These are phyloP conservation scores for Coryphaenoides rupestris DNA, from an alignment of 2,113 vertebrate genomes.

Conservation along the genomic window DNA sequence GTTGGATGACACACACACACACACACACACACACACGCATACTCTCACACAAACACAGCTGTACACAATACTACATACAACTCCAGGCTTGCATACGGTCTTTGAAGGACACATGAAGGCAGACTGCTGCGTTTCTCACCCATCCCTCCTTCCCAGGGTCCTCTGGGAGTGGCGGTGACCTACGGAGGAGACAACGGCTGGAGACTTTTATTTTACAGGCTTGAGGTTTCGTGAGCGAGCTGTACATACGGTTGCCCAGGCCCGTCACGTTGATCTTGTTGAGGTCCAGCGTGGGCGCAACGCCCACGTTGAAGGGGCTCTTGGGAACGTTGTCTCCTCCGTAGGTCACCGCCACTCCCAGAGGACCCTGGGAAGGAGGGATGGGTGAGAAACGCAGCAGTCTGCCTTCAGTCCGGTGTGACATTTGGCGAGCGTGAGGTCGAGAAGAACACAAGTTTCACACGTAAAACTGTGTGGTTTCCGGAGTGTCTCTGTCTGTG, in stretches of 20 bases:
- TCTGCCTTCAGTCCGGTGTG: no score
- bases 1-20: not conserved
- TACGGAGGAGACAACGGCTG: constrained; percentile 85
- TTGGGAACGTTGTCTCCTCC: no score
- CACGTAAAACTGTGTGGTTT: not conserved
- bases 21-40: not conserved
- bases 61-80: not conserved
- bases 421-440: no score
- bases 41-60: no score
- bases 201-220: no score
- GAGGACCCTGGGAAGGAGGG: no score
- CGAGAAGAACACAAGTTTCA: no score
- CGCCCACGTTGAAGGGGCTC: constrained; percentile 83
- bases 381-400: no score
- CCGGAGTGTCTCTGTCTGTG: not conserved
- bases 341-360: no score
- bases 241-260: no score
- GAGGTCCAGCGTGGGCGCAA: constrained; percentile 79
- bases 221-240: no score
- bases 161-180: constrained; percentile 80
- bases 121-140: not conserved
- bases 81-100: not conserved
- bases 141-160: constrained; percentile 68
- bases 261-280: no score
- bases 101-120: not conserved